A percentile compares a stretch with the other conserved stretches of the same genome.
These are phyloP conservation scores for Terrapene triunguis DNA, from an alignment of 2,113 vertebrate species.

Conservation along the genomic window DNA sequence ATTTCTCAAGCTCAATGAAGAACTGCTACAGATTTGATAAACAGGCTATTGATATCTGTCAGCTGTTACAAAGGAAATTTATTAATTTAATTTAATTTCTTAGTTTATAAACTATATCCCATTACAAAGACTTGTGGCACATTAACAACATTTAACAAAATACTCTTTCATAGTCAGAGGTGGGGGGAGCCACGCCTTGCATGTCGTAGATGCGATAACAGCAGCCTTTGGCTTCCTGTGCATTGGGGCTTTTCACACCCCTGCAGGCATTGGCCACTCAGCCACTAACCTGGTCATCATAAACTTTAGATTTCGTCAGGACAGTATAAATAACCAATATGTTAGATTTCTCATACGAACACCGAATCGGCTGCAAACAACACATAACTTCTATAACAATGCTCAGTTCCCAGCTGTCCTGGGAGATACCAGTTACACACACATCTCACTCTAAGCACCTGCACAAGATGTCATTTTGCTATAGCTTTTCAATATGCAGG, in stretches of 20 bases:
- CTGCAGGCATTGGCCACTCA: background rate
- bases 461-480: background rate
- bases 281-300: background rate
- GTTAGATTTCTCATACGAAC: background rate
- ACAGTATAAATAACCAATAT: background rate
- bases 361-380: background rate
- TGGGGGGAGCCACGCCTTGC: fast-evolving
- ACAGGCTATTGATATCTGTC: background rate
- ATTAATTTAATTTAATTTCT: background rate
- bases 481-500: fast-evolving
- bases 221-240: background rate
- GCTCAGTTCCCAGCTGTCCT: background rate
- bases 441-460: background rate
- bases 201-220: background rate
- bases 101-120: background rate
- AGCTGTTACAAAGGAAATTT: background rate
- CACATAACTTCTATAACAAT: fast-evolving
- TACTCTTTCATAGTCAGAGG: background rate
- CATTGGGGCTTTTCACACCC: background rate
- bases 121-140: background rate
- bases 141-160: background rate
- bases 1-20: background rate
- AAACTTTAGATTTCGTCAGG: background rate
- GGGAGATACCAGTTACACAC: background rate
- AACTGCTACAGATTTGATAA: slow-evolving; percentile 3